These are phyloP conservation scores for Lasioglossum malachurum DNA, from an alignment of 2,888 invertebrate species.

Conservation along the genomic window DNA sequence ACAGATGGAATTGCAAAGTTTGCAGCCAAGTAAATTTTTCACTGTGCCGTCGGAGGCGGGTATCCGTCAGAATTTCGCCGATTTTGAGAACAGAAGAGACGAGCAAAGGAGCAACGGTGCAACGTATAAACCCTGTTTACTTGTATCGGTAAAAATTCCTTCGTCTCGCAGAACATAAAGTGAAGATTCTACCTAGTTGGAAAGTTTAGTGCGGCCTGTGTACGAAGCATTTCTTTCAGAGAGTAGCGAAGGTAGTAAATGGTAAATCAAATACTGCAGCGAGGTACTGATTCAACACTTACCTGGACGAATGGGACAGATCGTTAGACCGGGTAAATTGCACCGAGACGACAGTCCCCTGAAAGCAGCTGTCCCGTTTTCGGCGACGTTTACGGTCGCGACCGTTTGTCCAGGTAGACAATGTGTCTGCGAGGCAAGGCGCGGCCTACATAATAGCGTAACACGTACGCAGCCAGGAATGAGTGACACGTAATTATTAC, in stretches of 20 bases:
- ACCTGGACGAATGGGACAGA: not conserved
- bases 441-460: conserved; percentile 61
- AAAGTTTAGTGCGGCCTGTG: not conserved
- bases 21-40: not conserved
- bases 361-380: conserved; percentile 7
- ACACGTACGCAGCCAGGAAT: conserved; percentile 52
- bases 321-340: not conserved
- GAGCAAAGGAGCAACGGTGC: not conserved
- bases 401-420: conserved; percentile 15
- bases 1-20: not conserved
- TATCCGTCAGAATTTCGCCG: not conserved
- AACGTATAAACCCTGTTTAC: not conserved
- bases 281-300: not conserved
- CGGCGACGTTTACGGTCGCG: conserved; percentile 5
- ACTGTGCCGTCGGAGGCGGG: not conserved
- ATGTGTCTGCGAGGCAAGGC: conserved; percentile 38
- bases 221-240: not conserved
- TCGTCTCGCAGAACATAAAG: not conserved
- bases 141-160: not conserved
- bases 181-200: not conserved
- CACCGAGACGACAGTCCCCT: not conserved
- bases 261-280: not conserved
- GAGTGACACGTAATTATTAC: conserved; percentile 67
- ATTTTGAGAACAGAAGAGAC: not conserved
- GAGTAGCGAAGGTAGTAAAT: not conserved